phyloP scores from a whole-genome alignment of 2,797 vertebrate genomes.

The Steatocranus sp. region DNA sequence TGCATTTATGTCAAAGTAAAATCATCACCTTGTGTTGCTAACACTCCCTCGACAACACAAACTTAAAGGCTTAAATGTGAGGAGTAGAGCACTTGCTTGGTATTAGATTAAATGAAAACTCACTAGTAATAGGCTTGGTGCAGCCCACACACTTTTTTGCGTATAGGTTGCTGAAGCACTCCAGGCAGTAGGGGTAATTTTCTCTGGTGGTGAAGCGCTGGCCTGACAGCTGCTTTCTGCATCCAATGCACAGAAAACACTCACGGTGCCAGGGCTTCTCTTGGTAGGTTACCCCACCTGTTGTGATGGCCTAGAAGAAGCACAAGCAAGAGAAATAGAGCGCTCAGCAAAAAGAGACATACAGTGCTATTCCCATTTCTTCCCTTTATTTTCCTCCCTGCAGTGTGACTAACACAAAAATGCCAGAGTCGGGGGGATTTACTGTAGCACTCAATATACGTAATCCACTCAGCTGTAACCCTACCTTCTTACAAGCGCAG shows the following conservation, averaged over 20 bases:
- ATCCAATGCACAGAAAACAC: conserved; percentile 90
- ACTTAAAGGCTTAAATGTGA: background rate
- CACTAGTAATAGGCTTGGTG: conserved; percentile 87
- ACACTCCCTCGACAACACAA: background rate
- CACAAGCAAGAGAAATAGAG: background rate
- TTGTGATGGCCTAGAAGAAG: conserved; percentile 82
- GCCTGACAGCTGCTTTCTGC: conserved; percentile 85
- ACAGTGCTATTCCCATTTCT: background rate
- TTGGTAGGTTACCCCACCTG: conserved; percentile 86
- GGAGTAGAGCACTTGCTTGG: background rate
- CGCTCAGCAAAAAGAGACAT: background rate
- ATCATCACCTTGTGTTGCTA: background rate
- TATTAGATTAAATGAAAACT: conserved; percentile 52
- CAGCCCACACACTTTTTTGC: conserved; percentile 90
- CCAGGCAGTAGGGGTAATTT: conserved; percentile 87
- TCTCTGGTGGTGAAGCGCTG: conserved; percentile 90
- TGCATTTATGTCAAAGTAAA: background rate
- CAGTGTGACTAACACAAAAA: background rate
- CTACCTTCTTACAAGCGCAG: conserved; percentile 93
- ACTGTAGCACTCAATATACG: background rate
- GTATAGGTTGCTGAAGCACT: conserved; percentile 87
- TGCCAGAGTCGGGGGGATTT: conserved; percentile 13
- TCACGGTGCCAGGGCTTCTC: conserved; percentile 94
- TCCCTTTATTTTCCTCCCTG: background rate
- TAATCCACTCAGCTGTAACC: conserved; percentile 4